These are phyloP conservation scores for Drosophila bocqueti DNA, from an alignment of 1,140 invertebrate genomes.

Conservation along the genomic window DNA sequence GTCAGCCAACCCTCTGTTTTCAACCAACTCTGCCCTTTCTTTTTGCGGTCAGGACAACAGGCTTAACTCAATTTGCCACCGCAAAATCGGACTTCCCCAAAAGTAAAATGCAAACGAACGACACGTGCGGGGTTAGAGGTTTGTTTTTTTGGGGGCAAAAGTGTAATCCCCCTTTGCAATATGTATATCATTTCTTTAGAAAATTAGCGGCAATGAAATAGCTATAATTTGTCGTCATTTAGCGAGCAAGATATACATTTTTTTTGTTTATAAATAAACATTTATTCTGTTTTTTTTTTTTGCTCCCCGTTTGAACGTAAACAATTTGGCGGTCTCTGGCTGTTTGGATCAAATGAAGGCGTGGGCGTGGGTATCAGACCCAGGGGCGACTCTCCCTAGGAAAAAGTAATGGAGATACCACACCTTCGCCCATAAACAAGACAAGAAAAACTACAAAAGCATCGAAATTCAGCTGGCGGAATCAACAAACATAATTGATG, in stretches of 20 bases:
- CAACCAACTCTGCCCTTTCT: constrained; percentile 24
- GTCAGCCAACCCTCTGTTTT: constrained; percentile 20
- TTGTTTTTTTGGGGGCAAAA: background rate
- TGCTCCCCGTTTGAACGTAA: constrained; percentile 24
- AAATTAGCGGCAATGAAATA: constrained; percentile 54
- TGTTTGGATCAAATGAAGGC: constrained; percentile 36
- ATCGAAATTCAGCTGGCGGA: constrained; percentile 23
- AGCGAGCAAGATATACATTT: constrained; percentile 31
- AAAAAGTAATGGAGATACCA: constrained; percentile 42
- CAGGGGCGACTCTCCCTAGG: constrained; percentile 42
- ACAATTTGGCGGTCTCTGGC: constrained; percentile 34
- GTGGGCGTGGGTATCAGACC: constrained; percentile 61
- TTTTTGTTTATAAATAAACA: constrained; percentile 73
- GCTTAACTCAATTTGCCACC: constrained; percentile 64
- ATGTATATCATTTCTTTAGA: constrained; percentile 38
- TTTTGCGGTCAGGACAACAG: constrained; percentile 40
- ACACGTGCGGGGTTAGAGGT: constrained; percentile 23
- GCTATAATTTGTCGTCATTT: constrained; percentile 74
- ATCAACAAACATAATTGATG: constrained; percentile 65
- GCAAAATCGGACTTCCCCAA: constrained; percentile 42
- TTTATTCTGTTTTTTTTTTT: constrained; percentile 26
- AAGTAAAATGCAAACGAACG: constrained; percentile 53
- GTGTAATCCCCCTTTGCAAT: background rate
- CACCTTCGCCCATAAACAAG: constrained; percentile 56
- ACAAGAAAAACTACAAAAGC: constrained; percentile 33